A percentile compares a stretch with the other conserved stretches of the same genome.
phyloP scores from a whole-genome alignment of 2,797 vertebrate genomes.

The Eulemur rubriventer region DNA sequence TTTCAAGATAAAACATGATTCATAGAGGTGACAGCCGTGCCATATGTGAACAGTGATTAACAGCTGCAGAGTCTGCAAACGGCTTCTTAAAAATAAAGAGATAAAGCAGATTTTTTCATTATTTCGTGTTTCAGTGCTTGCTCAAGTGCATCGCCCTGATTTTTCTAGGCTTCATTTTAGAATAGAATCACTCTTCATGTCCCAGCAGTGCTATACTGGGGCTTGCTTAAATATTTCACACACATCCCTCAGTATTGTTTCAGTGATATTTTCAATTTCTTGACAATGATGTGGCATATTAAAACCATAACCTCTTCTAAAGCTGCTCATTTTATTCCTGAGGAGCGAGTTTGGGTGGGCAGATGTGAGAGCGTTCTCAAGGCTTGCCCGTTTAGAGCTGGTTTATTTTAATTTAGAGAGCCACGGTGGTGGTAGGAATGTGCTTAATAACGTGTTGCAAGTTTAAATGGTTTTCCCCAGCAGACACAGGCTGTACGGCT shows the following conservation, averaged over 20 bases:
- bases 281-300: not conserved
- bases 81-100: constrained; percentile 61
- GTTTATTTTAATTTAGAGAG: constrained; percentile 55
- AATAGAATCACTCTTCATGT: constrained; percentile 20
- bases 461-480: not conserved
- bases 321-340: not conserved
- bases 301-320: not conserved
- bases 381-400: constrained; percentile 41
- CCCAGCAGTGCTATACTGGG: not conserved
- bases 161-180: constrained; percentile 37
- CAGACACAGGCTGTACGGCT: not conserved
- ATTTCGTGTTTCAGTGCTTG: constrained; percentile 16
- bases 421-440: not conserved
- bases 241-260: constrained; percentile 53
- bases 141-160: constrained; percentile 37
- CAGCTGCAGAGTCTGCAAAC: constrained; percentile 52
- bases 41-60: constrained; percentile 65
- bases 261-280: constrained; percentile 23
- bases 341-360: constrained; percentile 5
- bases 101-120: constrained; percentile 62
- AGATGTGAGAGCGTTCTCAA: not conserved
- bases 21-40: constrained; percentile 35
- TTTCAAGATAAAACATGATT: constrained; percentile 59
- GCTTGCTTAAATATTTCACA: constrained; percentile 44
- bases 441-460: not conserved